Conservation (phyloP, 2,888 invertebrate genomes). For the Epiperipatus broadwayi region DNA sequence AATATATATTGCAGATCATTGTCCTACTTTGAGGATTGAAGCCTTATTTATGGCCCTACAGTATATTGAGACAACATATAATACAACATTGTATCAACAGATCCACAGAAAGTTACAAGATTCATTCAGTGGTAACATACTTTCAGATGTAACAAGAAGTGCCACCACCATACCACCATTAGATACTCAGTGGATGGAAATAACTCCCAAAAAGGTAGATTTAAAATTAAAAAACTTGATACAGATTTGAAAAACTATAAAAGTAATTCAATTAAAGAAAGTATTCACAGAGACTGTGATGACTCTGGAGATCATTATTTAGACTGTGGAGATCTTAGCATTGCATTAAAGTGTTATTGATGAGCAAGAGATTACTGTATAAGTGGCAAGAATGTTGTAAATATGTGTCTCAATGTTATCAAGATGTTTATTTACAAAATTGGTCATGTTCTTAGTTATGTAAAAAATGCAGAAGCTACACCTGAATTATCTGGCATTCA, state of each 20-base stretch:
- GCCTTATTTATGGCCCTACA: conserved; percentile 81
- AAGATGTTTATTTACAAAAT: conserved; percentile 92
- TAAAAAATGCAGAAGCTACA: conserved; percentile 84
- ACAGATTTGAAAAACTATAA: conserved; percentile 95
- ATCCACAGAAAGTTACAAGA: conserved; percentile 75
- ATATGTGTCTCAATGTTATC: conserved; percentile 96
- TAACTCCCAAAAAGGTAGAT: conserved; percentile 78
- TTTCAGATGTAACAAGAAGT: conserved; percentile 53
- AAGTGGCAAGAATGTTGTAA: conserved; percentile 89
- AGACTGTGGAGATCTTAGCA: conserved; percentile 84
- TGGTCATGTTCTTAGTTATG: conserved; percentile 96
- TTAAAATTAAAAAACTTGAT: conserved; percentile 73
- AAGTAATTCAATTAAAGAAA: conserved; percentile 76
- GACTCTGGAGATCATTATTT: conserved; percentile 94
- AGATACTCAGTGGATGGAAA: conserved; percentile 80
- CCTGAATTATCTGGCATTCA: conserved; percentile 54
- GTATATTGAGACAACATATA: conserved; percentile 80
- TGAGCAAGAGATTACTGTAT: conserved; percentile 96
- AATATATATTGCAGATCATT: conserved; percentile 85
- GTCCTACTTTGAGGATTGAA: conserved; percentile 67
- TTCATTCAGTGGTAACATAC: conserved; percentile 36
- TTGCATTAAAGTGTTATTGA: conserved; percentile 91
- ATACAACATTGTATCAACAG: conserved; percentile 70
- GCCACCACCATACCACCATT: conserved; percentile 51
- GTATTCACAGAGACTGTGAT: conserved; percentile 72